Percentiles rank a stretch among this genome's conserved stretches.
These are phyloP conservation scores for Betta splendens DNA, from an alignment of 2,797 vertebrate species.

Conservation along the genomic window DNA sequence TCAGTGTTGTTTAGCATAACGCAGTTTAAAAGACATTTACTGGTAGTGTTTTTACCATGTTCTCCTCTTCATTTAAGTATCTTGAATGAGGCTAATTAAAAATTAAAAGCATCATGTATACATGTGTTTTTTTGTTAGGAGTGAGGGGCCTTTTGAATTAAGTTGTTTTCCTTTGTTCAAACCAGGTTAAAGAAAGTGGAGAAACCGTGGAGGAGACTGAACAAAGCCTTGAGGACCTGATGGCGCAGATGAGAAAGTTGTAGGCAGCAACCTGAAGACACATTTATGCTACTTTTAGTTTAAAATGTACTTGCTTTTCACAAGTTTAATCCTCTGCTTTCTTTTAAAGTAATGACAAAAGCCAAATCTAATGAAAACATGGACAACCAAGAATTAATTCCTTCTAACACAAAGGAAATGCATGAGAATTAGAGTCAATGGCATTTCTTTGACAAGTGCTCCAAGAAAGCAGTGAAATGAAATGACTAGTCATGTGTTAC, in stretches of 20 bases:
- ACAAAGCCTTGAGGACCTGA: slow-evolving; percentile 94
- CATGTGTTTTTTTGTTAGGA: not conserved
- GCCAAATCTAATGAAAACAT: slow-evolving; percentile 1
- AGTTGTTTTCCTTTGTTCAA: slow-evolving; percentile 34
- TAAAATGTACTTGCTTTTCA: slow-evolving; percentile 1
- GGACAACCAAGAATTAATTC: not conserved
- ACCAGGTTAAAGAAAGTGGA: slow-evolving; percentile 71
- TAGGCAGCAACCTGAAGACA: slow-evolving; percentile 63
- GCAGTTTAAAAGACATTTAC: not conserved
- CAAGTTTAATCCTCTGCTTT: not conserved
- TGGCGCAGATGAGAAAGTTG: slow-evolving; percentile 94
- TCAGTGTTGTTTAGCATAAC: slow-evolving; percentile 54
- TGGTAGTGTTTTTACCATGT: not conserved
- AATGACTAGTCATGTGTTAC: too few species aligned
- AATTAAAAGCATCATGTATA: too few species aligned
- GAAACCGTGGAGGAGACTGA: slow-evolving; percentile 86
- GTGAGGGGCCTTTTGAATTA: not conserved
- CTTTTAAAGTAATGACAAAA: not conserved
- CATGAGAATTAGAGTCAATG: slow-evolving; percentile 36
- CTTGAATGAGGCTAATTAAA: slow-evolving; percentile 1
- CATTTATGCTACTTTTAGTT: slow-evolving; percentile 6
- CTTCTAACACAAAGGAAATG: slow-evolving; percentile 11
- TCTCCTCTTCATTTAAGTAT: too few species aligned
- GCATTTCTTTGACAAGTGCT: slow-evolving; percentile 5
- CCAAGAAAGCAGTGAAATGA: not conserved